Percentiles rank a stretch among this genome's conserved stretches.
phyloP scores from a whole-genome alignment of 2,888 invertebrate species.

The Dicyrtomina minuta region DNA sequence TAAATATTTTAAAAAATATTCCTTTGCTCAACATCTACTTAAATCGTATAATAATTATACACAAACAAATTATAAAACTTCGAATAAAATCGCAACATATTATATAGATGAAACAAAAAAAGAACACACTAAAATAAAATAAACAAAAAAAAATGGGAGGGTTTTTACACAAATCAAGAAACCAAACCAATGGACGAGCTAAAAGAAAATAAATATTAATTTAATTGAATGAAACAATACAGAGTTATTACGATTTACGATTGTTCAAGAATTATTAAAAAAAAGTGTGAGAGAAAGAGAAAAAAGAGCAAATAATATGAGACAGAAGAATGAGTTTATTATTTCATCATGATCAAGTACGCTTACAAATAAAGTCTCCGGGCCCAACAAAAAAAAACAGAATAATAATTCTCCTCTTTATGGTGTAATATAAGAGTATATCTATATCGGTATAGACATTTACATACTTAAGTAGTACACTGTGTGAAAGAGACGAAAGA shows the following conservation, averaged over 20 bases:
- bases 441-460: too few species aligned
- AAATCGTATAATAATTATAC: not conserved
- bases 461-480: not conserved
- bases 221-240: not conserved
- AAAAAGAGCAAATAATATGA: not conserved
- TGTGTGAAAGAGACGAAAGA: constrained; percentile 12
- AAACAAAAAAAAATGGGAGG: constrained; percentile 1
- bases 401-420: constrained; percentile 8
- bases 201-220: not conserved
- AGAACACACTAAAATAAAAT: not conserved
- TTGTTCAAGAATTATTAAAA: not conserved
- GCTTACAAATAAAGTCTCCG: not conserved
- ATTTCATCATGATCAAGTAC: constrained; percentile 20
- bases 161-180: too few species aligned
- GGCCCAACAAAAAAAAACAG: not conserved
- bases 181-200: constrained; percentile 1
- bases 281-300: not conserved
- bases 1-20: constrained; percentile 11
- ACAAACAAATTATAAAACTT: not conserved
- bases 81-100: not conserved
- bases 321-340: not conserved
- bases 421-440: not conserved
- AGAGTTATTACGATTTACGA: too few species aligned
- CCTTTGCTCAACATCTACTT: constrained; percentile 29
- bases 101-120: too few species aligned